phyloP scores from a whole-genome alignment of 2,113 vertebrate genomes.

The Loxodonta africana region DNA sequence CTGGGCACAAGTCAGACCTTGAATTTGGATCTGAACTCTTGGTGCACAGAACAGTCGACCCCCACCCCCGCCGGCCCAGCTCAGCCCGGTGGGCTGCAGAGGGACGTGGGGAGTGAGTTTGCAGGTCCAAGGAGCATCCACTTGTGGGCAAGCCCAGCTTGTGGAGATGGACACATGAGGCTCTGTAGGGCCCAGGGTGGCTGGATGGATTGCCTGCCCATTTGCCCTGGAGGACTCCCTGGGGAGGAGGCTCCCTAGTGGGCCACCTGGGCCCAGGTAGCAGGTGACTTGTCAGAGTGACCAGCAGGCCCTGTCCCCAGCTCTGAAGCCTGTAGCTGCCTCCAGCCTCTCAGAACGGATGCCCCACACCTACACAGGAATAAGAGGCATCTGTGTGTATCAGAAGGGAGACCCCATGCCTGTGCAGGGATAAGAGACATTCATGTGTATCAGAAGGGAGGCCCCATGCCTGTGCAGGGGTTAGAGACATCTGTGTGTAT shows the following conservation, averaged over 20 bases:
- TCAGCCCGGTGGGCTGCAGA: too few relatives aligned
- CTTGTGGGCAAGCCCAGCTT: not conserved
- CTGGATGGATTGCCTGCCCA: not conserved
- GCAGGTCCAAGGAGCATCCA: not conserved
- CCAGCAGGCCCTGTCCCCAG: not conserved
- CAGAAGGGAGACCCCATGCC: too few relatives aligned
- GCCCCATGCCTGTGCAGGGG: too few relatives aligned
- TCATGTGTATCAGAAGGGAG: too few relatives aligned
- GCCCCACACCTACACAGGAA: too few relatives aligned
- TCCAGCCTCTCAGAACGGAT: too few relatives aligned
- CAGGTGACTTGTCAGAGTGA: not conserved
- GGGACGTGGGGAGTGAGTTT: too few relatives aligned
- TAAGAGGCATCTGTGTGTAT: too few relatives aligned
- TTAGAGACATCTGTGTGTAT: not conserved
- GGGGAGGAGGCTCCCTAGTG: too few relatives aligned
- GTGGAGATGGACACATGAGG: not conserved
- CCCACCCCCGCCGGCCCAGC: not conserved
- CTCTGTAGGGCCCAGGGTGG: not conserved
- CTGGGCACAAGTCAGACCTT: rapidly evolving
- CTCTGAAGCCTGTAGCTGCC: not conserved
- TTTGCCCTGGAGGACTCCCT: too few relatives aligned
- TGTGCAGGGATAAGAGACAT: not conserved
- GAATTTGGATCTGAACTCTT: not conserved
- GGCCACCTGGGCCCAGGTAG: not conserved
- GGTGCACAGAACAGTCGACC: too few relatives aligned